Base-by-base conservation (phyloP, 2,113 vertebrate genomes). In the Pteruthius melanotis region DNA sequence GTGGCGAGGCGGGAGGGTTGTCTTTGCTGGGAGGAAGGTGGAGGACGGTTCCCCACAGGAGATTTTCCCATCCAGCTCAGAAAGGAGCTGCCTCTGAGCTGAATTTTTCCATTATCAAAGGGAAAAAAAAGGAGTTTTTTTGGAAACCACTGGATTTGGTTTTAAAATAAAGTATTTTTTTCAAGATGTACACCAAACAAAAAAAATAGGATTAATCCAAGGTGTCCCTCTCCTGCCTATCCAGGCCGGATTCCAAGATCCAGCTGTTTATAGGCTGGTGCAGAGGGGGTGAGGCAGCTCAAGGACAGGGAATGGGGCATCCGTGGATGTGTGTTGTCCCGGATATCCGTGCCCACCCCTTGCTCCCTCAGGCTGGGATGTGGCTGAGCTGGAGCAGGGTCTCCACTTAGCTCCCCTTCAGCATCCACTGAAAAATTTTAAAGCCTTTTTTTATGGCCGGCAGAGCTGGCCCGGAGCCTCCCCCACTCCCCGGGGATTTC, bases 201-300 rank as follows among this genome's bases (percentile, higher is more conserved):
- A 75, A 40, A 42, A 42, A 33, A 5, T 0, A 39, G 53, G 18
- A 64, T 69, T 39, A 49, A 83, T 57, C 49, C 71, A 35, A 91
- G 53, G 35, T 21, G 56, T 31, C 47, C 20, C 27, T 81, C 16
- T 80, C 10, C 16, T 84, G 53, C 37, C 31, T 52, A 30, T 33
- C 74, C 75, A 59, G 60, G 56, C 22, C 8, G 8, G 21, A 15
- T 65, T 57, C 60, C 76, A 65, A 22, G 35, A 14, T 30, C 63
- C 68, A 31, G 17, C 31, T 4, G 1, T 0, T 70, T 52, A 49
- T 4, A 45, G 30, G 69, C 63, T 63, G 80, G 6, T 13, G 39
- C 0, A 1, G 56, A 27, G 7, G 2, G 21, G 30, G 1, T 24
- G 80, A 52, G 53, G 49, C 1, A 3, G 31, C 49, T 30, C 5